A percentile compares a stretch with the other conserved stretches of the same genome.
Conservation (phyloP, 2,888 invertebrate genomes). For the Aphelenchoides bicaudatus region DNA sequence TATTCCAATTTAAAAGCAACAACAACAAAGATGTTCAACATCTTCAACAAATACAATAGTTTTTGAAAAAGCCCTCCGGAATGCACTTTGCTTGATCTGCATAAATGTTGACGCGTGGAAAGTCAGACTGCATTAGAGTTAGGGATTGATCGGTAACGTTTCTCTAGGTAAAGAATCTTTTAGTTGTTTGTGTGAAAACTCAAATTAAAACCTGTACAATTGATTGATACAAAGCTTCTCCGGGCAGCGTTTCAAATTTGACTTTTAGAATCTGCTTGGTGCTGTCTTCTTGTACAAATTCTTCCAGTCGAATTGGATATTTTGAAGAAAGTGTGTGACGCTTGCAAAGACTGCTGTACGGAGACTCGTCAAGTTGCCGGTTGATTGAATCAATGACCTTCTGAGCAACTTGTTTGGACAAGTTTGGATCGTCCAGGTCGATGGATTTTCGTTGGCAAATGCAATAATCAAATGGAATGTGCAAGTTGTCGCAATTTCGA, state of each 20-base stretch:
- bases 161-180: background rate
- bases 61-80: background rate
- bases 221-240: background rate
- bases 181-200: background rate
- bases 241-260: background rate
- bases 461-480: slow-evolving; percentile 25
- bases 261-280: background rate
- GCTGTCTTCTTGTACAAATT: background rate
- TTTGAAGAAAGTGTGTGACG: background rate
- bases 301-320: background rate
- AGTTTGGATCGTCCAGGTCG: background rate
- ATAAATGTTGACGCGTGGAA: background rate
- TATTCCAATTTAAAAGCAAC: no score
- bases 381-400: slow-evolving; percentile 1
- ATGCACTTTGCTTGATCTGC: background rate
- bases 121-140: background rate
- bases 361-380: background rate
- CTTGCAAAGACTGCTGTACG: background rate
- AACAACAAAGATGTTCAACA: no score
- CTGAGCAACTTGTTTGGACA: background rate
- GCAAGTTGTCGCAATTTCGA: slow-evolving; percentile 23
- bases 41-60: background rate
- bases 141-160: background rate
- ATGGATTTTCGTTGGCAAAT: slow-evolving; percentile 1
- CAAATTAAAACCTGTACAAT: background rate